Evolutionary conservation across 1,140 invertebrate species (phyloP), one percentile per base, ranked within the genome.

Genomic region (Hycleus cichorii): DNA sequence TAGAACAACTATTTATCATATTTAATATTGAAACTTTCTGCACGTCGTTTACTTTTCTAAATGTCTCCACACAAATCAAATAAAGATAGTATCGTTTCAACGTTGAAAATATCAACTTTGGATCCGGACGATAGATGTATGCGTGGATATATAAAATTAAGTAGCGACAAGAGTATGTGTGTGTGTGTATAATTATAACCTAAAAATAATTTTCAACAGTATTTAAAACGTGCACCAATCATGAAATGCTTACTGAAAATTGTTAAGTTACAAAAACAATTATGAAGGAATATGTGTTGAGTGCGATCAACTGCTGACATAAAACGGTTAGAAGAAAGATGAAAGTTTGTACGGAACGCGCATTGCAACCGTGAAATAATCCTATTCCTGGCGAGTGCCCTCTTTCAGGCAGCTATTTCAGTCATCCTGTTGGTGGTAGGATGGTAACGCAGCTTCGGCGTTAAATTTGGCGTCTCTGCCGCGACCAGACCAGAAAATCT

Each of bases 381-480:
- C 60, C 62, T 63, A 63, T 63, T 63, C 58, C 49, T 57, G 51
- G 58, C 58, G 57, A 56, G 61, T 64, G 58, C 58, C 61, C 61
- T 64, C 62, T 64, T 64, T 54, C 58, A 60, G 54, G 48, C 62
- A 54, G 58, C 50, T 64, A 64, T 64, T 64, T 64, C 62, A 64
- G 62, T 64, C 54, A 32, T 32, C 32, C 32, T 32, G 32, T 5
- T 32, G 58, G 51, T 40, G 55, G 62, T 58, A 64, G 62, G 63
- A 60, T 53, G 9, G 60, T 39, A 51, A 49, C 57, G 52, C 50
- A 52, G 56, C 49, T 54, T 49, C 48, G 51, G 59, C 57, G 63
- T 64, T 64, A 64, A 64, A 64, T 64, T 62, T 62, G 60, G 63
- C 63, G 63, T 64, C 63, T 58, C 57, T 50, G 59, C 56, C 59